A percentile compares a stretch with the other conserved stretches of the same genome.
These are phyloP conservation scores for Pimpla rufipes DNA, from an alignment of 2,888 invertebrate genomes.

Conservation along the genomic window DNA sequence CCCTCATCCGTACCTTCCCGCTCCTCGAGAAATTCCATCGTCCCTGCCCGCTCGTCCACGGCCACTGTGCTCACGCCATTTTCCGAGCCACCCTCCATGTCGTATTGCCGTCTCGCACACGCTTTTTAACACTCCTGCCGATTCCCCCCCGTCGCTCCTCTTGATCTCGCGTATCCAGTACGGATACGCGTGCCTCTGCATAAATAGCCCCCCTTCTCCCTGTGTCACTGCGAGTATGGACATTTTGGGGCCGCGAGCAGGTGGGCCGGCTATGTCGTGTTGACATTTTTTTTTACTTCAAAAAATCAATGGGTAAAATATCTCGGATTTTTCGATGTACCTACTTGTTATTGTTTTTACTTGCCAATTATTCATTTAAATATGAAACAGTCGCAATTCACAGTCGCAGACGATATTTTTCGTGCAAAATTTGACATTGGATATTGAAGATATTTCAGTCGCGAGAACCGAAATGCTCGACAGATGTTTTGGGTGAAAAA, in stretches of 20 bases:
- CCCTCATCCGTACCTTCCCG: constrained; percentile 44
- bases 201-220: constrained; percentile 51
- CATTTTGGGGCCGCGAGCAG: constrained; percentile 44
- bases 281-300: constrained; percentile 12
- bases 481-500: constrained; percentile 58
- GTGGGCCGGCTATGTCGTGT: constrained; percentile 15
- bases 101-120: constrained; percentile 21
- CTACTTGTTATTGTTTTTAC: too few species aligned
- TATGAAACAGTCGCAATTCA: too few species aligned
- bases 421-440: neutral
- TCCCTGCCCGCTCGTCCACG: constrained; percentile 40
- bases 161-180: constrained; percentile 27
- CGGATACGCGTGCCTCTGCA: constrained; percentile 60
- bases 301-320: too few species aligned
- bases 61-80: constrained; percentile 47
- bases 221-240: constrained; percentile 51
- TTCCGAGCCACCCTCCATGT: constrained; percentile 39
- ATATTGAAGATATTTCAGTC: neutral
- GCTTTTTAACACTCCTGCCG: constrained; percentile 14
- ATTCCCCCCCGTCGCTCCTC: neutral
- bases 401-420: too few species aligned
- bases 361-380: too few species aligned
- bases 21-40: constrained; percentile 17
- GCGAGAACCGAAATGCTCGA: constrained; percentile 30
- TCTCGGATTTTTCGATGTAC: too few species aligned